Evolutionary conservation across 1,140 invertebrate genomes (phyloP), one percentile per base, ranked within the genome.

Genomic region (Lepidurus couesii): DNA sequence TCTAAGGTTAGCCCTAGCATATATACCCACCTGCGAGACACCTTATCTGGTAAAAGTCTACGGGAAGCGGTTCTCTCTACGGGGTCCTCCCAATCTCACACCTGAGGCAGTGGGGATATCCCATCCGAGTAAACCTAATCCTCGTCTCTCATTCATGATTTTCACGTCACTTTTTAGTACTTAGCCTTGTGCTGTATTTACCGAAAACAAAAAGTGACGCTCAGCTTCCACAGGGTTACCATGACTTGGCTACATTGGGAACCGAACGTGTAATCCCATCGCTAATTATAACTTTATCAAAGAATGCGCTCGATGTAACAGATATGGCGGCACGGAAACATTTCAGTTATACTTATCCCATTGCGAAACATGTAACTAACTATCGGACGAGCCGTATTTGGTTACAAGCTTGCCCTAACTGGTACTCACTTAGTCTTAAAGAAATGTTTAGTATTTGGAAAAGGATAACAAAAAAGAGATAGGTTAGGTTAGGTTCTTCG

Each of bases 91-190:
- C 53, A 65, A 65, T 65, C 53, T 65, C 21, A 21, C 53, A 9
- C 53, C 53, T 65, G 53, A 4, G 53, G 53, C 8, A 65, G 16
- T 65, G 53, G 53, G 53, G 53, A 65, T 65, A 65, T 21, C 53
- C 53, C 53, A 65, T 65, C 53, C 53, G 21, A 65, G 53, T 65
- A 7, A 65, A 65, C 16, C 21, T 21, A 65, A n/a, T 65, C 53
- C 53, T 13, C 16, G 53, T 65, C 53, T 9, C 53, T 65, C 53
- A 65, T 65, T 65, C 53, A 65, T 65, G 53, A 65, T 65, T 65
- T 34, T 65, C 53, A 21, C 13, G 53, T 13, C n/a, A n/a, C n/a
- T 65, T 65, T 13, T 65, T 16, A 1, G 53, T 13, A 65, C 13
- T 34, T 34, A 34, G 34, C 34, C 34, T 34, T 34, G 34, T 34